Base-by-base conservation (phyloP, 2,113 vertebrate genomes). In the Chaetorhynchus papuensis region DNA sequence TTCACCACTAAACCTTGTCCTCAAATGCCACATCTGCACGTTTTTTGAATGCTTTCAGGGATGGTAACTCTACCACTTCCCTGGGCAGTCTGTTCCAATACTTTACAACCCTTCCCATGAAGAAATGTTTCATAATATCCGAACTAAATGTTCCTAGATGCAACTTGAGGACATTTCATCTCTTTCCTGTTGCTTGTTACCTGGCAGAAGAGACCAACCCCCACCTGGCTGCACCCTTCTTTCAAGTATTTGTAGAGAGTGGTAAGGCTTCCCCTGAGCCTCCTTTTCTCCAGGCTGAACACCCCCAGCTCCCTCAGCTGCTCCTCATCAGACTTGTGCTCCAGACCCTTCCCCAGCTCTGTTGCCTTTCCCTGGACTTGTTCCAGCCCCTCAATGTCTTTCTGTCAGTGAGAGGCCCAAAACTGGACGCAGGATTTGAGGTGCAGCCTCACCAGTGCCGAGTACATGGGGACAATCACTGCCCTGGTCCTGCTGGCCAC, bases 391-490 rank as follows among this genome's bases (percentile, higher is more conserved):
- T 54, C 26, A 23, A 8, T 19, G 11, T 41, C 26, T 35, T 76
- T 61, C 20, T 39, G 35, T 18, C 7, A 49, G 5, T 33, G 54
- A 54, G 15, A 22, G 8, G 12, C 54, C 30, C 21, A 22, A 18
- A 69, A 54, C 11, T 28, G 63, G 8, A 18, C 11, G 2, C 4
- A 61, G 41, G 17, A 42, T 24, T 69, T 22, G 26, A 54, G 18
- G 18, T 33, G 18, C 2, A 4, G 7, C 17, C 41, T 83, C 14
- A 3, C 41, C 47, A 27, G 21, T 22, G 26, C 35, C 0, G 0
- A 72, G 31, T 4, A 11, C 42, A 27, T 22, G 6, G 7, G 2
- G 17, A 56, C 2, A 2, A 3, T 49, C 7, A 6, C 17, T 57
- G 44, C 31, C 44, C 39, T 35, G 30, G 30, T 14, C 18, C 71